A percentile compares a stretch with the other conserved stretches of the same genome.
Evolutionary conservation across 2,113 vertebrate genomes (phyloP).

Genomic region (cat (Felis catus)): F.catus_Fca126_mat1.0 CM031413.1:32175001-32175500

Average conservation of each 20-base stretch:
- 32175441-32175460: conserved; percentile 78
- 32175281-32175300: neutral
- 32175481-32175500: conserved; percentile 83
- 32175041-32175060: neutral
- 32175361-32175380: neutral
- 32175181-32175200: neutral
- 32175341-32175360: neutral
- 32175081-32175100: neutral
- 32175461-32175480: conserved; percentile 82
- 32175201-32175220: neutral
- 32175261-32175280: neutral
- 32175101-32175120: neutral
- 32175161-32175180: neutral
- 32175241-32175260: neutral
- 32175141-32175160: neutral
- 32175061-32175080: neutral
- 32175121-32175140: neutral
- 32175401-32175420: conserved; percentile 75
- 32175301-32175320: neutral
- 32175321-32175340: neutral
- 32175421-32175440: conserved; percentile 76
- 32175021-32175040: no score
- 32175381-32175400: neutral
- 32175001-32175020: no score
- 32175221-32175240: neutral